Base-by-base conservation (phyloP, 2,113 vertebrate genomes). In the sheep (Ovis aries) region DNA sequence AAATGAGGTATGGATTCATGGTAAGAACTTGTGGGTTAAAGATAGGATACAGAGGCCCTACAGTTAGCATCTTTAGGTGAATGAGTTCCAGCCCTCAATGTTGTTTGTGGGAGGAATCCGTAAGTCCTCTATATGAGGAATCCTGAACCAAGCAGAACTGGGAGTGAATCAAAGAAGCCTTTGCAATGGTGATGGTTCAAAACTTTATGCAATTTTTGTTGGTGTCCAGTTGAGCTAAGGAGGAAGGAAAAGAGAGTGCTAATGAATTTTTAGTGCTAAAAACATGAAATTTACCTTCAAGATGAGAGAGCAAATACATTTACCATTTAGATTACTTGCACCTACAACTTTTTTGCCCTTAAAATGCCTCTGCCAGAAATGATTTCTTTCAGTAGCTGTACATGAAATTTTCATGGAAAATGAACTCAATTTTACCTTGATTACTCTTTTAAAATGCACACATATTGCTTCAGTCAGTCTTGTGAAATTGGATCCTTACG, bases 391-490 rank as follows among this genome's bases (percentile, higher is more conserved):
- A 59, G 36, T 77, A 77, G 31, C 5, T 71, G 6, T 71, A 83
- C 29, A 59, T 91, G 60, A 94, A 87, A 93, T 89, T 97, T 97
- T 95, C 86, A 74, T 91, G 60, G 86, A 80, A 97, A 98, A 94
- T 91, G 89, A 95, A 74, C 12, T 91, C 83, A 86, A 74, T 71
- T 96, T 96, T 90, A 43, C 16, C 86, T 88, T 97, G 86, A 96
- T 95, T 96, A 92, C 85, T 87, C n/a, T 80, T 89, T 96, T 90
- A 83, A 89, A 91, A 95, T 88, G 21, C 57, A 57, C 55, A 89
- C 78, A 74, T 77, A 88, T 92, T 88, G 59, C 85, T 91, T 14
- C 1, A 94, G 88, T 94, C 36, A 80, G 15, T 89, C 55, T 93
- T 91, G 21, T 36, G 78, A 88, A 96, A 97, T 91, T 91, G 81